Evolutionary conservation across 1,140 invertebrate species (phyloP).

Genomic region (Meloidogyne exigua): DNA sequence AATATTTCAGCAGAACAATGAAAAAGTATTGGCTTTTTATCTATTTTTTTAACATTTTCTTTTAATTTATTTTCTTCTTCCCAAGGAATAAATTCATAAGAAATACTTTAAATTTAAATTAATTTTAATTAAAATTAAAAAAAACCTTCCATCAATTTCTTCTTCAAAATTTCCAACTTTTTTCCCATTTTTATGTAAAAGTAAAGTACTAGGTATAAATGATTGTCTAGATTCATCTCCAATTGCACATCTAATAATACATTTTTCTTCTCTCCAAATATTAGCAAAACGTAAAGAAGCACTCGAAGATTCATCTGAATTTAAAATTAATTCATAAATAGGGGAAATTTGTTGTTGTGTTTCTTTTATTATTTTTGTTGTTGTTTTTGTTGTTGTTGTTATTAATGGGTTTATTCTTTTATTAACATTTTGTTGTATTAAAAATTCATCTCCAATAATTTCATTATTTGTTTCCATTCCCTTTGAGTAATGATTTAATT

Average conservation of each 20-base stretch:
- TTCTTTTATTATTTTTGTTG: neutral
- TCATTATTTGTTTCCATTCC: neutral
- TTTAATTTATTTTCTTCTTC: neutral
- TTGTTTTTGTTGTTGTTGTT: neutral
- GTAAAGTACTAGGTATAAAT: constrained; percentile 20
- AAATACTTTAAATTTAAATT: neutral
- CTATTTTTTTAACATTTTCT: neutral
- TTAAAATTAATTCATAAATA: constrained; percentile 19
- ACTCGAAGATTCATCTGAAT: constrained; percentile 17
- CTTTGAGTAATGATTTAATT: neutral
- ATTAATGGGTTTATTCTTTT: neutral
- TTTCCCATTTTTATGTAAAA: constrained; percentile 27
- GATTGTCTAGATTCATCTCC: constrained; percentile 3
- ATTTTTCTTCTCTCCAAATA: neutral
- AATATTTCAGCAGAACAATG: constrained; percentile 24
- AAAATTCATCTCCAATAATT: neutral
- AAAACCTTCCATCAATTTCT: constrained; percentile 14
- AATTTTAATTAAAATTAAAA: neutral
- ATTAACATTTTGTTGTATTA: neutral
- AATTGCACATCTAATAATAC: constrained; percentile 19
- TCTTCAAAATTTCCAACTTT: constrained; percentile 8
- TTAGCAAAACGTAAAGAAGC: constrained; percentile 19
- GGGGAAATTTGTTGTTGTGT: constrained; percentile 9
- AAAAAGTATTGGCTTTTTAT: constrained; percentile 7
- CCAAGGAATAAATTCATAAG: constrained; percentile 4